Percentiles rank a stretch among this genome's conserved stretches.
These are phyloP conservation scores for Pristis pectinata DNA, from an alignment of 2,797 vertebrate genomes.

Conservation along the genomic window DNA sequence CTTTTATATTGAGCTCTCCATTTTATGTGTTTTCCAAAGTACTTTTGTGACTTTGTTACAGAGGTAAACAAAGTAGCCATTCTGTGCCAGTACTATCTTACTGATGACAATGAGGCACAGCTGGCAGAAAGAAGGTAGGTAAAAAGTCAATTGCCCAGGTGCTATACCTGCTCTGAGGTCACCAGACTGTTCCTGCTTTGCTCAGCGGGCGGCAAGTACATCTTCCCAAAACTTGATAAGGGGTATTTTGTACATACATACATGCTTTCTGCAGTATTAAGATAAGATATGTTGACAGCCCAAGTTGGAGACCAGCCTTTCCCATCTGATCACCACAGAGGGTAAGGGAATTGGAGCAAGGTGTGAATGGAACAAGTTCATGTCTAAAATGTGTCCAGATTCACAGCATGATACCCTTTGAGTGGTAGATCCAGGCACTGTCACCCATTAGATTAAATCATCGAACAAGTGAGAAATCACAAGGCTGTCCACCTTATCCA, in stretches of 20 bases:
- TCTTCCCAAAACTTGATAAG: background rate
- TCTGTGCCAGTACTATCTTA: background rate
- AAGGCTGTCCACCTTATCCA: too few species aligned
- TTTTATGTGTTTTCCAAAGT: background rate
- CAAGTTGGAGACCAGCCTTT: background rate
- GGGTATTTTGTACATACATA: background rate
- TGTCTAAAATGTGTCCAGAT: too few species aligned
- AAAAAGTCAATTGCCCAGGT: background rate
- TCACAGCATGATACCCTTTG: too few species aligned
- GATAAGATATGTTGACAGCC: background rate
- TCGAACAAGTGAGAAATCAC: too few species aligned
- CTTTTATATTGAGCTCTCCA: background rate
- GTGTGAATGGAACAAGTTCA: too few species aligned
- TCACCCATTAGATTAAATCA: too few species aligned
- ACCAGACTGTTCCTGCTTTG: background rate
- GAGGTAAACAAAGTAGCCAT: background rate
- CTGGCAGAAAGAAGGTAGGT: background rate
- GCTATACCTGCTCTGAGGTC: too few species aligned
- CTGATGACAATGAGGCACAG: background rate
- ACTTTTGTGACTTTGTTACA: background rate
- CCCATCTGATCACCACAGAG: background rate
- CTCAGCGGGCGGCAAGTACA: background rate
- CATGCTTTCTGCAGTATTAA: background rate
- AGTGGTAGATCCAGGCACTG: too few species aligned
- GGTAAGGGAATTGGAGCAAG: background rate